A percentile compares a stretch with the other conserved stretches of the same genome.
These are phyloP conservation scores for Phortica okadai DNA, from an alignment of 2,888 invertebrate genomes.

Conservation along the genomic window DNA sequence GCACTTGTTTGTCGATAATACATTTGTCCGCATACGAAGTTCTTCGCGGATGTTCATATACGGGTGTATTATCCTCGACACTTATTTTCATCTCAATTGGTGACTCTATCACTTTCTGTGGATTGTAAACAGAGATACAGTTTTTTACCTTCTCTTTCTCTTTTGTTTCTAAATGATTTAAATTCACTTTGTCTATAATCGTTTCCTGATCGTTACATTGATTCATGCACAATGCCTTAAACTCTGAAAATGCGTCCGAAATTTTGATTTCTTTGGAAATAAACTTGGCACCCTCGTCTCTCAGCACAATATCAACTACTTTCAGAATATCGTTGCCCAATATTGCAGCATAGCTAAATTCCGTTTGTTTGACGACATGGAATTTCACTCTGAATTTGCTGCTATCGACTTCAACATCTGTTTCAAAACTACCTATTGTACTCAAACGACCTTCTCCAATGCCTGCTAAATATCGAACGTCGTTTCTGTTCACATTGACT, in stretches of 20 bases:
- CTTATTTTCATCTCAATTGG: conserved; percentile 1
- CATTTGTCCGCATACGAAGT: background rate
- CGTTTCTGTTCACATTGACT: background rate
- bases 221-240: background rate
- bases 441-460: background rate
- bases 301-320: background rate
- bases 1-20: conserved; percentile 3
- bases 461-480: background rate
- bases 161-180: background rate
- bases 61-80: background rate
- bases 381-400: background rate
- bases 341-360: background rate
- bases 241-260: background rate
- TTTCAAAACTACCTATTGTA: background rate
- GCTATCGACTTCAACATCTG: background rate
- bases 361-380: background rate
- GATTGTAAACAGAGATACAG: background rate
- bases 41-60: background rate
- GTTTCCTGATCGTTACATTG: background rate
- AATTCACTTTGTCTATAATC: background rate
- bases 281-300: background rate
- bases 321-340: background rate
- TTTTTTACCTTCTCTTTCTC: background rate
- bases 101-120: background rate
- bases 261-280: background rate